These are phyloP conservation scores for Erethizon dorsatum DNA, from an alignment of 2,797 vertebrate genomes.

Conservation along the genomic window DNA sequence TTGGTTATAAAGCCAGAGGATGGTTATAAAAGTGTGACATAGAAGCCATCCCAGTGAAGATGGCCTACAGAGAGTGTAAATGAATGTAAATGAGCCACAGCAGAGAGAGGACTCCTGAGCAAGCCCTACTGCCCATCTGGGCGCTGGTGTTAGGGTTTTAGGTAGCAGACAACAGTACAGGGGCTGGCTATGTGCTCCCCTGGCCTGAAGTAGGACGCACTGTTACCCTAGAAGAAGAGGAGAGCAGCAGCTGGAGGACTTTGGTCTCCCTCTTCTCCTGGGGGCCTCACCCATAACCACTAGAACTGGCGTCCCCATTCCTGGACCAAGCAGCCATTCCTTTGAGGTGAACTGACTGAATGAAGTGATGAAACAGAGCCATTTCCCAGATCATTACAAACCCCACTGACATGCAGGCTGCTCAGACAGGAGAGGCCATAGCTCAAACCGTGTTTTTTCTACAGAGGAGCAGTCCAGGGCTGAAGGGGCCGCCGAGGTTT, in stretches of 20 bases:
- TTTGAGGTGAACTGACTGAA: not conserved
- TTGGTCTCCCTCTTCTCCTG: not conserved
- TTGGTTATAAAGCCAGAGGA: not conserved
- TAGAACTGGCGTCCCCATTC: not conserved
- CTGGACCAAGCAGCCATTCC: not conserved
- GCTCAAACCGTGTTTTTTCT: not conserved
- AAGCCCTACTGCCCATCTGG: not conserved
- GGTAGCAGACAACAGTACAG: not conserved
- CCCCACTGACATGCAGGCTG: not conserved
- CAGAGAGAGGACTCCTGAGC: not conserved
- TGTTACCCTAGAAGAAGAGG: not conserved
- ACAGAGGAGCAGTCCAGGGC: accelerated
- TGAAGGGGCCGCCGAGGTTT: accelerated
- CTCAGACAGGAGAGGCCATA: not conserved
- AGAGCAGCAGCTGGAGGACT: not conserved
- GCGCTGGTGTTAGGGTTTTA: not conserved
- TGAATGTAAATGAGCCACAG: not conserved
- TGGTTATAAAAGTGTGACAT: not conserved
- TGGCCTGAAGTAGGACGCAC: not conserved
- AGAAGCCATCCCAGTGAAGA: not conserved
- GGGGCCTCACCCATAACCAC: not conserved
- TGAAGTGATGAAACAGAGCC: not conserved
- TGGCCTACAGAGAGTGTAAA: not conserved
- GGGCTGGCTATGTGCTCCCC: not conserved
- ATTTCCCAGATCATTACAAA: not conserved